Evolutionary conservation across 2,888 invertebrate genomes (phyloP), one percentile per base, ranked within the genome.

Genomic region (Lasioglossum morio): DNA sequence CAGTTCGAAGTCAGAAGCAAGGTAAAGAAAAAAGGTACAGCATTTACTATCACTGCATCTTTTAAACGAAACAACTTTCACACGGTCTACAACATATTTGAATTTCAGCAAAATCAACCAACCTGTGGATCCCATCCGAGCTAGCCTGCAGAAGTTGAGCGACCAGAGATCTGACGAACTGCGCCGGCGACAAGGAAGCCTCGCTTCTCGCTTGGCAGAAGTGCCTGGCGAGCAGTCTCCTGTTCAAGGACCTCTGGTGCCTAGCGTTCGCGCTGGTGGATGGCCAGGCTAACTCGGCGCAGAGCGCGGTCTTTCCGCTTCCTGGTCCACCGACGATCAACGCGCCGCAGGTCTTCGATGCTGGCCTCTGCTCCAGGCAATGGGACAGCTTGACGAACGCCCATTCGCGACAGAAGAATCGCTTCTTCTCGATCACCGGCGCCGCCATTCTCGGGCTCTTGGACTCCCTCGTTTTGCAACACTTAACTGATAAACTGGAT

Each of bases 331-430:
- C 98, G 85, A 99, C 96, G 79, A 99, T 97, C 72, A 99, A 96
- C 2, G 98, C 98, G 0, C 99, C 99, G 92, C 98, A 98, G 0
- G 98, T 97, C 95, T 98, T 98, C 88, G 97, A 97, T 27, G 97
- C 97, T 0, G 98, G 97, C 84, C 99, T 96, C 95, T 98, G 98
- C 93, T 99, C 99, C 91, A 99, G 95, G 91, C 98, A 99, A 92
- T 99, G 98, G 2, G 98, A 97, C 57, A 99, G 96, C 95, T 99
- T 99, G 95, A 98, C 98, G 92, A 99, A 98, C 10, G 98, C 98
- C 99, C 99, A 99, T 95, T 99, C 99, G 14, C 99, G 97, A 94
- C 98, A 98, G 96, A 97, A 98, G 96, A 98, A 98, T 82, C 97
- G 96, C 90, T 98, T 97, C 94, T 97, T 97, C 94, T 97, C 97